Evolutionary conservation across 2,797 vertebrate genomes (phyloP), one percentile per base, ranked within the genome.

Genomic region (Oryzias sinensis): DNA sequence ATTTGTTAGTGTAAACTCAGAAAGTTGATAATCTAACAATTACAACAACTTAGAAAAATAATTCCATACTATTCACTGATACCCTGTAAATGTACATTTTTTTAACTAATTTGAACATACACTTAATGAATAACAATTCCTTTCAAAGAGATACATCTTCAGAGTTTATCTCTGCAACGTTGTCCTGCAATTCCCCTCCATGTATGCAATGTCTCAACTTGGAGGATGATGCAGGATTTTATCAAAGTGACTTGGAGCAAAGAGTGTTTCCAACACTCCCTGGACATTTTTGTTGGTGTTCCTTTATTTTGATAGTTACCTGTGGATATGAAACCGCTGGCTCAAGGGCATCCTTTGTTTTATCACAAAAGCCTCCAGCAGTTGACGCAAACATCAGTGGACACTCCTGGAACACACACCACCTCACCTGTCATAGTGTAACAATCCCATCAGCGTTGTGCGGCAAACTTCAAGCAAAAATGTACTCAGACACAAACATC

Each of bases 301-400:
- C 57, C 59, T 84, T 81, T 74, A 72, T 80, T 74, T 79, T 65
- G 68, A 68, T 72, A 65, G 80, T 81, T 85, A 83, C 83, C 83
- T 86, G 77, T 64, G 81, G 75, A 81, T 77, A 70, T 83, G 81
- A 82, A 84, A 87, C 63, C n/a, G 59, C 68, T 83, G 78, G 85
- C 82, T 89, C 68, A 74, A 29, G 82, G 84, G 85, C 85, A 84
- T 87, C 83, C 78, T 84, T 89, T 86, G 76, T 85, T 78, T 79
- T 72, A 68, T 81, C 76, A 87, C 77, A 83, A 80, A 85, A 77
- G 74, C 80, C 78, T 70, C 76, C 62, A 62, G 76, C 79, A 76
- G 67, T 69, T 82, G 82, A 88, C 76, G 70, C 74, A 86, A 86
- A 87, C 82, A 85, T 80, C 82, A 82, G 68, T 79, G 89, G 84